Evolutionary conservation across 2,888 invertebrate genomes (phyloP), one percentile per base, ranked within the genome.

Genomic region (Nephrotoma guestfalica): DNA sequence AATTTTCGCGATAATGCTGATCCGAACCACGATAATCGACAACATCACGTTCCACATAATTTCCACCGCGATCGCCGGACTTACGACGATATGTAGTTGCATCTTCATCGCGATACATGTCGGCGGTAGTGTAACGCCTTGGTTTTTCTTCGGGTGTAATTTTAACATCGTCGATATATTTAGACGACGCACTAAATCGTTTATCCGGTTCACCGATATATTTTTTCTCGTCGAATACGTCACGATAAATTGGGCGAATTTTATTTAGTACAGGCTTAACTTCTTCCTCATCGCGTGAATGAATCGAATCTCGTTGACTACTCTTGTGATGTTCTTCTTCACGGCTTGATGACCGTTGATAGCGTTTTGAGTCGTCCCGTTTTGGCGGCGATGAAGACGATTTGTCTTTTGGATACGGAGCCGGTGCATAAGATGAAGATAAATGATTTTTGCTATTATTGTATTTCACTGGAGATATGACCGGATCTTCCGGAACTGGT

Each of bases 1-100:
- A 89, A 88, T 91, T 91, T 87, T 91, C 91, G 86, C 90, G 86
- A 43, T 85, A 87, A 40, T 2, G 57, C 9, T 85, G 41, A 41
- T 84, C 91, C 4, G 90, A 90, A 43, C 91, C 90, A 43, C 90
- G 90, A 86, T 89, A 86, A 45, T 86, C 86, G 71, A 71, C 71
- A 30, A 86, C 40, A 43, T 86, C 51, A n/a, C 41, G 86, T 2
- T 86, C 86, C 41, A 86, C 57, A 51, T 86, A 51, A 15, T 57
- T 51, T 15, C 86, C 85, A 71, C 30, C 9, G 0, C 43, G 41
- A 43, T 85, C 85, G 9, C 51, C 47, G 11, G 85, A 18, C 43
- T 86, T 42, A 13, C 43, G 18, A 11, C 83, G 83, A 45, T 86
- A 43, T 6, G n/a, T 11, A n/a, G 41, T 42, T 41, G 47, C 41